Evolutionary conservation across 2,888 invertebrate genomes (phyloP).

Genomic region (Lasioglossum malachurum): DNA sequence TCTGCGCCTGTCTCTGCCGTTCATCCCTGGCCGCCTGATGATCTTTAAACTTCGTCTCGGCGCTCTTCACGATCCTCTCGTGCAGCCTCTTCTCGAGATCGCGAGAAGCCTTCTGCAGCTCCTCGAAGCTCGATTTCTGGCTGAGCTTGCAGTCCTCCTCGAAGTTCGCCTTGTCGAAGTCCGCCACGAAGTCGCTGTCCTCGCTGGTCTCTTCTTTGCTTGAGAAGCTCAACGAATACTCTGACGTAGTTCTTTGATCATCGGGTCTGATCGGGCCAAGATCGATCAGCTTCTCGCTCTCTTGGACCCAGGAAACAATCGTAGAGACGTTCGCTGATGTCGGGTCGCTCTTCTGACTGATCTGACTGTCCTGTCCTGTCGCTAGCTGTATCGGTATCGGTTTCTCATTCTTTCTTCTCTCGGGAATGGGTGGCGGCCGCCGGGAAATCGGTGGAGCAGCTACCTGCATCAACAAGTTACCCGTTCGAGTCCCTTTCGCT

Average conservation of each 20-base stretch:
- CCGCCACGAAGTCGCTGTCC: conserved; percentile 61
- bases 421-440: conserved; percentile 86
- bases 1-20: conserved; percentile 56
- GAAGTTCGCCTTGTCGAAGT: conserved; percentile 69
- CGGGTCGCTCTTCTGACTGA: conserved; percentile 75
- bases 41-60: conserved; percentile 62
- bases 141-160: conserved; percentile 64
- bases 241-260: conserved; percentile 14
- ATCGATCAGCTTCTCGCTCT: conserved; percentile 76
- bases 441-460: conserved; percentile 85
- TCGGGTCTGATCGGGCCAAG: conserved; percentile 62
- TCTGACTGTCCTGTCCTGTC: conserved; percentile 53
- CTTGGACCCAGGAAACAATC: conserved; percentile 44
- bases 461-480: conserved; percentile 71
- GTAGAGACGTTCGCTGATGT: conserved; percentile 81
- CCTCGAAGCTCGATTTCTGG: conserved; percentile 72
- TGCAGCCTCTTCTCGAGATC: conserved; percentile 80
- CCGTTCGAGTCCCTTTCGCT: conserved; percentile 15
- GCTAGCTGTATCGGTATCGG: conserved; percentile 74
- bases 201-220: conserved; percentile 45
- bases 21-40: conserved; percentile 38
- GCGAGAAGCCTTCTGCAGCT: conserved; percentile 77
- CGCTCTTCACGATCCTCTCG: conserved; percentile 74
- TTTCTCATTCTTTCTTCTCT: conserved; percentile 82
- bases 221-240: conserved; percentile 52